Conservation (phyloP, 2,888 invertebrate genomes). For the Resseliella maxima region DNA sequence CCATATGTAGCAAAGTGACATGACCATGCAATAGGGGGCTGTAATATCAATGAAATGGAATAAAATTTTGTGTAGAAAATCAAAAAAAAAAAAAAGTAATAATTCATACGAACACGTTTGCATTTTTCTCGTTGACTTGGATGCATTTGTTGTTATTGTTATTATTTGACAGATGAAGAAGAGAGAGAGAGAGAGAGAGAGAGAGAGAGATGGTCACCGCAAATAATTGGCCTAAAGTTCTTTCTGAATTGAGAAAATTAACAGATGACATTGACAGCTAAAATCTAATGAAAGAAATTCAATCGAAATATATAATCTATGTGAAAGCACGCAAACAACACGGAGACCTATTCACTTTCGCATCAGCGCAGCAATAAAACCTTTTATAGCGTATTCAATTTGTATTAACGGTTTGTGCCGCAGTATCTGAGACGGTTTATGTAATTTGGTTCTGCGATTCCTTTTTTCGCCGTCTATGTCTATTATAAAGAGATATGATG, state of each 20-base stretch:
- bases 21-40: not conserved
- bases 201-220: too few species aligned
- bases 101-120: not conserved
- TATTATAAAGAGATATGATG: conserved; percentile 5
- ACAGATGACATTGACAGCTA: too few species aligned
- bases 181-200: too few species aligned
- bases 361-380: conserved; percentile 12
- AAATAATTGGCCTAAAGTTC: too few species aligned
- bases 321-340: not conserved
- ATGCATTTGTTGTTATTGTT: too few species aligned
- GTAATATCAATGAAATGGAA: not conserved
- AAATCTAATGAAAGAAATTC: too few species aligned
- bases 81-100: not conserved
- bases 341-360: not conserved
- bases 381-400: not conserved
- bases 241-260: too few species aligned
- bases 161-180: too few species aligned
- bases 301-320: too few species aligned
- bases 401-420: not conserved
- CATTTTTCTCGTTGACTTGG: too few species aligned
- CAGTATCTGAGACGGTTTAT: not conserved
- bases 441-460: not conserved
- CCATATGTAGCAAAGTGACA: not conserved
- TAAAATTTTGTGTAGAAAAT: not conserved
- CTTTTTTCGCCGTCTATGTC: conserved; percentile 1